Evolutionary conservation across 2,113 vertebrate genomes (phyloP).

Genomic region (Neomonachus schauinslandi): DNA sequence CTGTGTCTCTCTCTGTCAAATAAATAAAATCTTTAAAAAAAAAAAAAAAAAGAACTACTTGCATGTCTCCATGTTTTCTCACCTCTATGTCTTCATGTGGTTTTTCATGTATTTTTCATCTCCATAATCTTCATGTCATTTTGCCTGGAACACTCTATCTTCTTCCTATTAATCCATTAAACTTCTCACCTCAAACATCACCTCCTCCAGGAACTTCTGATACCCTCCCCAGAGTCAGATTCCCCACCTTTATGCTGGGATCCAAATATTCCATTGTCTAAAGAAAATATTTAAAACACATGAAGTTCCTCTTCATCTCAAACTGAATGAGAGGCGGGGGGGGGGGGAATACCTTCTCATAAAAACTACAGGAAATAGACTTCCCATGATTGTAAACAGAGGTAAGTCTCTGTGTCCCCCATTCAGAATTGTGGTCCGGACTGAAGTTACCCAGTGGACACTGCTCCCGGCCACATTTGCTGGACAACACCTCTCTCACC

Average conservation of each 20-base stretch:
- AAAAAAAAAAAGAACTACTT: not conserved
- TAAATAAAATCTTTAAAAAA: no score
- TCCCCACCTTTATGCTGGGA: not conserved
- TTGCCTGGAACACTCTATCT: not conserved
- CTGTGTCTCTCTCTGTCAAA: no score
- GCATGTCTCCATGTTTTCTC: not conserved
- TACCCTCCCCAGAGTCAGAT: not conserved
- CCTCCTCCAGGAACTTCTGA: conserved; percentile 22
- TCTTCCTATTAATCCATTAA: not conserved
- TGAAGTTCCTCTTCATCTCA: conserved; percentile 27
- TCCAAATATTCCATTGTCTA: not conserved
- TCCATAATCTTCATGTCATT: not conserved
- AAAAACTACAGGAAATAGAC: not conserved
- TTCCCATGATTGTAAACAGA: not conserved
- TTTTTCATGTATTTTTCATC: not conserved
- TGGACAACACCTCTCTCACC: not conserved
- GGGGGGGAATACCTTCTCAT: not conserved
- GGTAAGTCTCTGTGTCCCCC: not conserved
- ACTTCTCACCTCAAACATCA: not conserved
- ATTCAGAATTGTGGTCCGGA: not conserved
- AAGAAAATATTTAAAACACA: conserved; percentile 2
- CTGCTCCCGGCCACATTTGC: not conserved
- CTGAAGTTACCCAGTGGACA: not conserved
- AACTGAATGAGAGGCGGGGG: not conserved
- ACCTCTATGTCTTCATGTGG: not conserved